These are phyloP conservation scores for Pseudomugil tenellus DNA, from an alignment of 2,797 vertebrate genomes.

Conservation along the genomic window DNA sequence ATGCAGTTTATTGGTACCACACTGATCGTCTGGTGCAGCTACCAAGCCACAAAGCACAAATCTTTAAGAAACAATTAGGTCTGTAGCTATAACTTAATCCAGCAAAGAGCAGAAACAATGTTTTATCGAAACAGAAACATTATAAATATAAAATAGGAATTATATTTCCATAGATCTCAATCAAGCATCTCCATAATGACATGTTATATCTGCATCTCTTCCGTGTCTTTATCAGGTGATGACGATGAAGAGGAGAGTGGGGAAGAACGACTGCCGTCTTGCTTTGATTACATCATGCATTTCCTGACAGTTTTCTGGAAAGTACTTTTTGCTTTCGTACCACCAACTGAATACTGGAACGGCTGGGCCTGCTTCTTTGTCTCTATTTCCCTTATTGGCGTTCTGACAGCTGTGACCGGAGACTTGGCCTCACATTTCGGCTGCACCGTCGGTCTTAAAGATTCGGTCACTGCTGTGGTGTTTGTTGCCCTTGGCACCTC, in stretches of 20 bases:
- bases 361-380: constrained; percentile 91
- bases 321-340: constrained; percentile 90
- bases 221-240: constrained; percentile 78
- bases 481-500: constrained; percentile 91
- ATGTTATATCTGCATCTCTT: neutral
- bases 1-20: neutral
- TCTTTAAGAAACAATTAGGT: neutral
- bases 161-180: neutral
- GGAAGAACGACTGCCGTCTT: constrained; percentile 88
- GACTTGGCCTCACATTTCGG: constrained; percentile 90
- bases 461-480: constrained; percentile 89
- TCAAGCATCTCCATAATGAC: neutral
- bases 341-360: constrained; percentile 91
- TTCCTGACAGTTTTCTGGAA: constrained; percentile 93
- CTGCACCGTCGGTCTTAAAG: constrained; percentile 89
- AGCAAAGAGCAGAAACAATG: neutral
- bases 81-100: neutral
- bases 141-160: neutral
- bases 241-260: constrained; percentile 89
- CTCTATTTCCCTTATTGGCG: constrained; percentile 87
- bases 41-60: neutral
- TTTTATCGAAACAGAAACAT: neutral
- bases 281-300: constrained; percentile 93
- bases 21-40: neutral
- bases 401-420: constrained; percentile 87